phyloP scores from a whole-genome alignment of 2,113 vertebrate species.

The Gobio gobio region DNA sequence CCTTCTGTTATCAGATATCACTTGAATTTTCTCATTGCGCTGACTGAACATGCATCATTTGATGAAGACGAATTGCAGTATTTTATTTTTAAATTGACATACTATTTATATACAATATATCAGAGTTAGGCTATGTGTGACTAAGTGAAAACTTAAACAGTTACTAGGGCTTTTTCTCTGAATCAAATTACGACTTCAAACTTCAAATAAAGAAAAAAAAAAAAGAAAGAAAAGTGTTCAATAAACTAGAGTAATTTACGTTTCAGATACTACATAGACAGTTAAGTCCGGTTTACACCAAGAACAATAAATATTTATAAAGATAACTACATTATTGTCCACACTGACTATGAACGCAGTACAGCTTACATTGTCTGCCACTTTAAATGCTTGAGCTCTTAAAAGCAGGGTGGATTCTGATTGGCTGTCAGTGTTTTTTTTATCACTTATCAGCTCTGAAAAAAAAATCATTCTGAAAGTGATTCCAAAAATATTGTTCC shows the following conservation, averaged over 20 bases:
- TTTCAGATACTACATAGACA: too few species aligned
- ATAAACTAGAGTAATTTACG: too few species aligned
- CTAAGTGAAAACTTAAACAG: not conserved
- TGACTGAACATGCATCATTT: not conserved
- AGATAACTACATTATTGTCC: too few species aligned
- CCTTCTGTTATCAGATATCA: constrained; percentile 15
- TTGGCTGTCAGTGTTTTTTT: not conserved
- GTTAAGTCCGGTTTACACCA: too few species aligned
- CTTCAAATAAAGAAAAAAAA: too few species aligned
- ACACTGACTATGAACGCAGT: too few species aligned
- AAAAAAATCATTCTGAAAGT: not conserved
- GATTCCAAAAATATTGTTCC: not conserved
- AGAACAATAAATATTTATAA: too few species aligned
- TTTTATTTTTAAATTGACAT: not conserved
- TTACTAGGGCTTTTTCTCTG: not conserved
- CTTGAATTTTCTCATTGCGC: not conserved
- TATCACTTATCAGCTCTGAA: not conserved
- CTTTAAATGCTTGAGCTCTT: too few species aligned
- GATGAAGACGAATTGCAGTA: not conserved
- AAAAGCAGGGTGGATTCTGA: not conserved
- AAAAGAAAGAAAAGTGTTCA: too few species aligned
- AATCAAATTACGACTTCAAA: not conserved
- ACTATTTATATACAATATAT: constrained; percentile 15
- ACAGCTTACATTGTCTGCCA: too few species aligned
- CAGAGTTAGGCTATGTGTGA: not conserved